These are phyloP conservation scores for Propithecus perrieri DNA, from an alignment of 2,797 vertebrate species.

Conservation along the genomic window DNA sequence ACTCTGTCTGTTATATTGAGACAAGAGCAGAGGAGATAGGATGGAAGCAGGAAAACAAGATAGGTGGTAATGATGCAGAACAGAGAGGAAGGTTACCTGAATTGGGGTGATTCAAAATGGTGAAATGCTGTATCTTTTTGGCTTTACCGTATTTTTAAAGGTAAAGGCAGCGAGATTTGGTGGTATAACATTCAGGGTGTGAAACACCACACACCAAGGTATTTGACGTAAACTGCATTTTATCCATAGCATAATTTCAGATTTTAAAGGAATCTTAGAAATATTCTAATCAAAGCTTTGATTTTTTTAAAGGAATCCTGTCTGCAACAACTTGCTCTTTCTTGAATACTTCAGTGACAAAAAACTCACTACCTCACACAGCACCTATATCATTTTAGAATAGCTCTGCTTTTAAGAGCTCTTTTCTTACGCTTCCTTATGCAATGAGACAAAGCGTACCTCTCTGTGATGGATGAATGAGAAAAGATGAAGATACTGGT, in stretches of 20 bases:
- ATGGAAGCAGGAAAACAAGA: neutral
- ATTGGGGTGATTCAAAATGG: neutral
- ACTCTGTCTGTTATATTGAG: neutral
- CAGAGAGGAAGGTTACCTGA: neutral
- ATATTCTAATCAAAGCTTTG: neutral
- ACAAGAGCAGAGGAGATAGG: neutral
- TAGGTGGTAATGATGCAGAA: neutral
- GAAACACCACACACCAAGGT: neutral
- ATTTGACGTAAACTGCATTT: neutral
- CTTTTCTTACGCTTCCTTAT: neutral
- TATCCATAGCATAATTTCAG: neutral
- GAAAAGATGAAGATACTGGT: neutral
- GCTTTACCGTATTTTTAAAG: neutral
- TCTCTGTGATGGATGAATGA: neutral
- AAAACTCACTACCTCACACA: neutral
- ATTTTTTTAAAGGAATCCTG: neutral
- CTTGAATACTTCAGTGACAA: neutral
- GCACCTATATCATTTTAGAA: neutral
- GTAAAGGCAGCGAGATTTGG: neutral
- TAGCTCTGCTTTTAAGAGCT: neutral
- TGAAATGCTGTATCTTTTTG: neutral
- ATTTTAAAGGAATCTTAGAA: neutral
- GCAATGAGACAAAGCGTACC: neutral
- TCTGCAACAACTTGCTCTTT: neutral
- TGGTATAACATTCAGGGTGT: neutral